Base-by-base conservation (phyloP, 2,113 vertebrate genomes). In the Podarcis raffonei region DNA sequence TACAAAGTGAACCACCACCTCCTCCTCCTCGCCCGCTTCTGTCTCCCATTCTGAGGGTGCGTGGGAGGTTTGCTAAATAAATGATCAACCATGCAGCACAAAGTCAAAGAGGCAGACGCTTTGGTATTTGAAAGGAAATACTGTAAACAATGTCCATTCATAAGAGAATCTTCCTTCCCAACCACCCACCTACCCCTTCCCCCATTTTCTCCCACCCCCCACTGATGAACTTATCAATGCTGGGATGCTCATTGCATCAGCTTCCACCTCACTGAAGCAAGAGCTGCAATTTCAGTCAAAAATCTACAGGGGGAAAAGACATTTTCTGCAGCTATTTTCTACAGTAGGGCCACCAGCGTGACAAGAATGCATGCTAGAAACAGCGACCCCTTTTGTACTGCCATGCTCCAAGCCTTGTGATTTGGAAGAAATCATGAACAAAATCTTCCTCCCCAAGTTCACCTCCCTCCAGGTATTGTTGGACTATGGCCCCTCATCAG, bases 61-160 rank as follows among this genome's bases (percentile, higher is more conserved):
- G 65, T 79, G 89, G 81, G 89, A 78, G 89, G 48, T 78, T 79
- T 87, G 80, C 85, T 25, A 83, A 82, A 86, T 25, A 71, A 76
- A 87, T 69, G 85, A 90, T 83, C 66, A 87, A 87, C 48, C 66
- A 27, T 79, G 81, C 81, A 87, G 48, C 42, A 42, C 74, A 78
- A 76, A 82, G 84, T 77, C 74, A 86, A 59, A 76, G 84, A 62
- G 76, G 76, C 35, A 23, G 35, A 25, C 5, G 13, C 81, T 72
- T 78, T 78, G 30, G 15, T 42, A 37, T 69, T 32, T 22, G 27
- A 77, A 78, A 72, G 85, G 32, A 74, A 89, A 62, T 32, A 42
- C 27, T 65, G 80, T 27, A 87, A 81, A 72, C 48, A 12, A 62
- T 32, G 83, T 81, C 88, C 77, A 79, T 20, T 81, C 30, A 27